Evolutionary conservation across 2,888 invertebrate genomes (phyloP), one percentile per base, ranked within the genome.

Genomic region (Tetragnatha montana): DNA sequence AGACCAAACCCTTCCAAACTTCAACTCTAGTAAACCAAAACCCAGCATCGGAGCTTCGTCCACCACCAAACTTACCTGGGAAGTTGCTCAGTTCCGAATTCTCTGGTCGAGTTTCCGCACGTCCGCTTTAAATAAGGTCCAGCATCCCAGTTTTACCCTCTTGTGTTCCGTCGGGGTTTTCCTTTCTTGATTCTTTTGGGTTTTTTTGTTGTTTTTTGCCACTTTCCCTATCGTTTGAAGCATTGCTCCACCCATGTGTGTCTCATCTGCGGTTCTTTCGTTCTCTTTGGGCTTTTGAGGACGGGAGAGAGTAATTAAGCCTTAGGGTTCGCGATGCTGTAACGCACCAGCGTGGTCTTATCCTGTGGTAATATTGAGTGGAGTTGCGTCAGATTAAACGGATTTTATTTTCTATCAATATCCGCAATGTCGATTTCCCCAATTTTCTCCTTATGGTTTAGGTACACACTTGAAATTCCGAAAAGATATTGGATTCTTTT

Each of bases 151-250:
- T 14, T 74, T 73, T 60, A 74, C 60, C 87, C 87, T 87, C 87
- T 49, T 21, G 19, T 47, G 17, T 60, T 47, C 8, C 70, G 60
- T 19, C n/a, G 87, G 75, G 79, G 68, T 81, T 19, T 81, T 75
- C 81, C 81, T 81, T 70, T 69, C 8, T 71, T 21, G 78, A 49
- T 60, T 47, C 21, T 81, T 49, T 78, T 60, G 17, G n/a, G 14
- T 76, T 22, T 35, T 76, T 50, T 12, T 76, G 49, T 76, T 17
- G 47, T 49, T 76, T 21, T 21, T n/a, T 81, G 19, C 81, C 85
- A 85, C 85, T 85, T 85, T 85, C 85, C 71, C 85, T 85, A 17
- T 85, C 85, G 78, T 85, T 85, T 78, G 78, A 78, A 50, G 70
- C 22, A 78, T 85, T 14, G 14, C 76, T 85, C 78, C 85, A 85